Conservation (phyloP, 2,797 vertebrate genomes). For the Orestias chungarensis region DNA sequence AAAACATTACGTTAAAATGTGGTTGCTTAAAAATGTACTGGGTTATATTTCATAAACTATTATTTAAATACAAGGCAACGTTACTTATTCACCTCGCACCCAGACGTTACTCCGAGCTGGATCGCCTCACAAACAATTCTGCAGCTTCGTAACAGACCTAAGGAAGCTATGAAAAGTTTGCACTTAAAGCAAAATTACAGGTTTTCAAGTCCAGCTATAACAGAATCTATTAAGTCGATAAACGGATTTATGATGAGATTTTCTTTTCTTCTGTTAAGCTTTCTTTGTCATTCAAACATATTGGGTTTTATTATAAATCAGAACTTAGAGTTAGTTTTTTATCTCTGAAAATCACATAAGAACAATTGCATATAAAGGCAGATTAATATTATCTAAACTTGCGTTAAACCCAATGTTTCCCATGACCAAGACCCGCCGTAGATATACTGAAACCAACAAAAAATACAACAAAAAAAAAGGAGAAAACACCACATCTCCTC, state of each 20-base stretch:
- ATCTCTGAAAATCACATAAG: background rate
- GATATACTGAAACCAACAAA: too few species aligned
- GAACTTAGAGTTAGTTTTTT: background rate
- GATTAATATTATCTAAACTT: background rate
- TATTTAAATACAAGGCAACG: background rate
- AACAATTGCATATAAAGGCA: background rate
- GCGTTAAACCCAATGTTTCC: constrained; percentile 6
- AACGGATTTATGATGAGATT: constrained; percentile 57
- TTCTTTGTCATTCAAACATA: constrained; percentile 12
- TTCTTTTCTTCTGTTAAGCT: constrained; percentile 40
- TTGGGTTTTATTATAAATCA: background rate
- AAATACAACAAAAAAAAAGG: constrained; percentile 36
- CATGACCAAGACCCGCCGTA: background rate
- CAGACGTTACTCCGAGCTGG: background rate
- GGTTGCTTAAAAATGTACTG: background rate
- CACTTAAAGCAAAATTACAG: background rate
- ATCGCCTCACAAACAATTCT: background rate
- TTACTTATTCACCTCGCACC: background rate
- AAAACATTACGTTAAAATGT: background rate
- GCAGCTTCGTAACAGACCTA: background rate
- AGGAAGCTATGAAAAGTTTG: background rate
- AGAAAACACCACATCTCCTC: constrained; percentile 14
- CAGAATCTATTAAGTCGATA: constrained; percentile 45
- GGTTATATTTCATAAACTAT: too few species aligned
- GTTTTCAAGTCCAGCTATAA: too few species aligned